phyloP scores from a whole-genome alignment of 1,140 invertebrate species.

The Globodera rostochiensis region DNA sequence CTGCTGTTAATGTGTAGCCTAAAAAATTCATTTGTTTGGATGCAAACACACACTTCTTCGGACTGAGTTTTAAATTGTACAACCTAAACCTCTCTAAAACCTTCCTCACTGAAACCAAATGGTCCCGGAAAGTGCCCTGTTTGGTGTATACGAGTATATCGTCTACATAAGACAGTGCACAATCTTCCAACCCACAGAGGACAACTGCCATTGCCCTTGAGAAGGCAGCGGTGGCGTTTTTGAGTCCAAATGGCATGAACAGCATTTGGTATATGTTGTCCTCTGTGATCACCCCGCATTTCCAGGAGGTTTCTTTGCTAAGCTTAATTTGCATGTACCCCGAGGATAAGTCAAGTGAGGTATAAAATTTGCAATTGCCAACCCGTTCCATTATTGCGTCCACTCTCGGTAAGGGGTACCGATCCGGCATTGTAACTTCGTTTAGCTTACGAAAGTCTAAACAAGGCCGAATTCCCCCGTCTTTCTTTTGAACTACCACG shows the following conservation, averaged over 20 bases:
- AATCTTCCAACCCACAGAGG: constrained; percentile 2
- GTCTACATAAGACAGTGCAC: not conserved
- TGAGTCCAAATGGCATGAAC: not conserved
- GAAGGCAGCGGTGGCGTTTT: not conserved
- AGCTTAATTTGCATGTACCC: constrained; percentile 20
- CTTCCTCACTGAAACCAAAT: not conserved
- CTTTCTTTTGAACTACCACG: constrained; percentile 20
- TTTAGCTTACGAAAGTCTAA: constrained; percentile 69
- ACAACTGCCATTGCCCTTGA: constrained; percentile 13
- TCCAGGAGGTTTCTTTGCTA: not conserved
- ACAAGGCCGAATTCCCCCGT: constrained; percentile 56
- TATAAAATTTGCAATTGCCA: constrained; percentile 16
- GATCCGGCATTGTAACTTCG: constrained; percentile 65
- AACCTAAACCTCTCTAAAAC: not conserved
- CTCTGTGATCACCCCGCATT: constrained; percentile 12
- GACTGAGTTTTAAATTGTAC: not conserved
- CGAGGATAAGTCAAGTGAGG: not conserved
- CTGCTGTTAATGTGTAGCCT: not conserved
- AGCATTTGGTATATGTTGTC: constrained; percentile 16
- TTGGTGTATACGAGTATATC: not conserved
- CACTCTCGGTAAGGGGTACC: constrained; percentile 69
- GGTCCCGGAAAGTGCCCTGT: not conserved
- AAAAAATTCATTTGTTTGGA: not conserved
- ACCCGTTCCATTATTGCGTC: constrained; percentile 61
- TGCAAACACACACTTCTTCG: constrained; percentile 14